Evolutionary conservation across 2,888 invertebrate species (phyloP).

Genomic region (Aleiodes testaceus): DNA sequence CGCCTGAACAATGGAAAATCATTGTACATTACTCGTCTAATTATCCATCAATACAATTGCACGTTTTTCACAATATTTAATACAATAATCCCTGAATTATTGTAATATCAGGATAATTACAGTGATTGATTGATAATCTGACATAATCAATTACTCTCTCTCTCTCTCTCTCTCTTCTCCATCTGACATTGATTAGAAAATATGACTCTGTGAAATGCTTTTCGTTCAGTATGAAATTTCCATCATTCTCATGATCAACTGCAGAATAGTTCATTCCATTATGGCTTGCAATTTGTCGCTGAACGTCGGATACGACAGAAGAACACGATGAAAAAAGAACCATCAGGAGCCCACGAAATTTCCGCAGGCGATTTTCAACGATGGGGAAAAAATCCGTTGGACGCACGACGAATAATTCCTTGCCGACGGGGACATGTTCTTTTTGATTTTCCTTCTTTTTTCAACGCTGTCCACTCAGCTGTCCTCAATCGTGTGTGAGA

Average conservation of each 20-base stretch:
- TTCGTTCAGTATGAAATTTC: background rate
- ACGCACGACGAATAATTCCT: constrained; percentile 46
- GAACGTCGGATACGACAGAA: constrained; percentile 13
- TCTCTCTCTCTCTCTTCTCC: too few relatives aligned
- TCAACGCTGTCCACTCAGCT: background rate
- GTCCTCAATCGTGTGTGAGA: constrained; percentile 19
- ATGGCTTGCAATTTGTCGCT: constrained; percentile 2
- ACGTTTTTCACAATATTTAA: too few relatives aligned
- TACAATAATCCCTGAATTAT: too few relatives aligned
- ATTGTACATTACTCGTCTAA: too few relatives aligned
- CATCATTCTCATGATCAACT: constrained; percentile 4
- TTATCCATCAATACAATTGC: too few relatives aligned
- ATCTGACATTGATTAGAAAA: background rate
- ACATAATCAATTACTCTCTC: too few relatives aligned
- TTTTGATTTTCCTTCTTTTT: constrained; percentile 4
- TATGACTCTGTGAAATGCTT: background rate
- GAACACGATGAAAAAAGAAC: background rate
- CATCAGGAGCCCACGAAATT: constrained; percentile 2
- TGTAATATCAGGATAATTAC: too few relatives aligned
- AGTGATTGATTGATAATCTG: too few relatives aligned
- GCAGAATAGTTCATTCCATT: constrained; percentile 16
- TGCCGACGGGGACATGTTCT: constrained; percentile 21
- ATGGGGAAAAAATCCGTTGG: constrained; percentile 29
- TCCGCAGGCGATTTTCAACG: constrained; percentile 29
- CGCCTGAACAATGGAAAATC: too few relatives aligned